phyloP scores from a whole-genome alignment of 2,888 invertebrate genomes.

The Carabus problematicus region DNA sequence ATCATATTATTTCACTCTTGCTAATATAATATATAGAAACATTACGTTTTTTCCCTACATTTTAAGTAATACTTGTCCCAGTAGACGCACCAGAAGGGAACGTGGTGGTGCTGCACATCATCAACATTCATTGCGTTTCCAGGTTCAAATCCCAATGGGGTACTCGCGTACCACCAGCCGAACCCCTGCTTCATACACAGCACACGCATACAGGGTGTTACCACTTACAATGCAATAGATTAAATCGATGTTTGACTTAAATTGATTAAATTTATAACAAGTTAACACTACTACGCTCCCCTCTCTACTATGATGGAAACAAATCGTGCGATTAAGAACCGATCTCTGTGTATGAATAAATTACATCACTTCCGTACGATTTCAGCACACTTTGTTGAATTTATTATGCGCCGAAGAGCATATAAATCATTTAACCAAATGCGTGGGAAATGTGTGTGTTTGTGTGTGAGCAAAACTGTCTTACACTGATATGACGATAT shows the following conservation, averaged over 20 bases:
- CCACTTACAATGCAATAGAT: conserved; percentile 35
- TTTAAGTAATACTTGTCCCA: conserved; percentile 14
- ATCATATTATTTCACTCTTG: too few relatives aligned
- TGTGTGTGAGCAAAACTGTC: too few relatives aligned
- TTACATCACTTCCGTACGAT: conserved; percentile 1
- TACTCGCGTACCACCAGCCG: neutral
- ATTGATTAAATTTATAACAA: conserved; percentile 41
- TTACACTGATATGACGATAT: too few relatives aligned
- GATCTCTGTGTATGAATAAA: conserved; percentile 5
- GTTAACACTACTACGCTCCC: conserved; percentile 2
- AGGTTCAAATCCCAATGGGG: conserved; percentile 35
- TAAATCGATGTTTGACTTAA: conserved; percentile 40
- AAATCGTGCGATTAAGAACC: conserved; percentile 5
- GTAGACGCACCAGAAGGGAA: neutral
- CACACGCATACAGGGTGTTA: conserved; percentile 3
- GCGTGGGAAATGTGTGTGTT: too few relatives aligned
- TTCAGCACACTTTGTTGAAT: neutral
- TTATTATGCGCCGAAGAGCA: too few relatives aligned
- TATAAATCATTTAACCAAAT: too few relatives aligned
- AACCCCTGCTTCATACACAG: neutral
- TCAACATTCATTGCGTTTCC: conserved; percentile 41
- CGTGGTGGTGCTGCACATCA: conserved; percentile 24
- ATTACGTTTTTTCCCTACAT: neutral
- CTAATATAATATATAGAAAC: too few relatives aligned
- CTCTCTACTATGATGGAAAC: neutral